Conservation (phyloP, 1,140 invertebrate species). For the Drosophila nigromelanica region DNA sequence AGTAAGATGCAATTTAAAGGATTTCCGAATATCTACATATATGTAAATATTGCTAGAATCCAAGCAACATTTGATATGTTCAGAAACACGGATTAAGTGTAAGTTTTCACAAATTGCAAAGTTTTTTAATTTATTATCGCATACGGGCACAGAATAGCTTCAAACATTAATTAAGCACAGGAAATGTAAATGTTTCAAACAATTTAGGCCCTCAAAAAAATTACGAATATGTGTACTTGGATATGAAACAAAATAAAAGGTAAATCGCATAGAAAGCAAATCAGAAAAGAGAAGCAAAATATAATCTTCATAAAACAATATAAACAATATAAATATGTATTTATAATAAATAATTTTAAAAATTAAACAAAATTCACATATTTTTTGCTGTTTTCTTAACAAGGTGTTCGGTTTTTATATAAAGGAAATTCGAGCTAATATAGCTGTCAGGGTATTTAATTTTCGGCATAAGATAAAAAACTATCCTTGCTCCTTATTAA, state of each 20-base stretch:
- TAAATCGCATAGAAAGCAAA: neutral
- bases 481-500: neutral
- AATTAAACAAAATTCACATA: no score
- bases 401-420: no score
- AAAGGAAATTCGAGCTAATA: no score
- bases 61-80: neutral
- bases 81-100: neutral
- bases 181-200: constrained; percentile 67
- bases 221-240: neutral
- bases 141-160: neutral
- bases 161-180: constrained; percentile 65
- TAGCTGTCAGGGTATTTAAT: neutral
- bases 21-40: neutral
- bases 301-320: no score
- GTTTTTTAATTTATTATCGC: constrained; percentile 4
- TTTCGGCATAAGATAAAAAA: neutral
- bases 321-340: no score
- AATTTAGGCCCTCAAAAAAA: constrained; percentile 47
- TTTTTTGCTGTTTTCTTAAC: no score
- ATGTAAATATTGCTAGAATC: neutral
- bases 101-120: constrained; percentile 11
- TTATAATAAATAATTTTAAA: no score
- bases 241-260: constrained; percentile 14
- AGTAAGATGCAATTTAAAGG: constrained; percentile 7
- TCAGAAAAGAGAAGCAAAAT: no score